Base-by-base conservation (phyloP, 2,113 vertebrate genomes). In the Psammodynastes pulverulentus region DNA sequence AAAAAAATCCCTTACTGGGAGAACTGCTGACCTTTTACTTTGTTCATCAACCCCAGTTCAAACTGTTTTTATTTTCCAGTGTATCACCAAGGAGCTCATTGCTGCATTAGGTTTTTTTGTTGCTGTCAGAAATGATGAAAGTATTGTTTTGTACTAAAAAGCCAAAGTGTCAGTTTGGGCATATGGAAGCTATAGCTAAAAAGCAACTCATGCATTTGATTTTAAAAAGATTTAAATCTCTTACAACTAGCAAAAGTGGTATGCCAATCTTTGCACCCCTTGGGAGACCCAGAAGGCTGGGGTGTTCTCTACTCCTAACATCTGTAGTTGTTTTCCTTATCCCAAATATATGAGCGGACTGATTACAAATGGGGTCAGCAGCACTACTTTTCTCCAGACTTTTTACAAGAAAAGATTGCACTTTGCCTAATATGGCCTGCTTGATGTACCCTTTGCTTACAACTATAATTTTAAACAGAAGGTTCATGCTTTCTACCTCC, bases 351-450 rank as follows among this genome's bases (percentile, higher is more conserved):
- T 95, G 96, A 95, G 96, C 0, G 3, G 0, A 0, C 93, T 88
- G 96, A 91, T 48, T 62, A 0, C 92, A 94, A 96, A 93, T 90
- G 53, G 79, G 95, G 95, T 95, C 95, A 95, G 95, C 95, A 95
- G 96, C 94, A 90, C 95, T 95, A 93, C 96, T 94, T 95, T 97
- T 96, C 96, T 95, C 95, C 95, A 94, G 95, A 91, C 92, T 96
- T 97, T 97, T 97, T 97, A 97, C 97, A 97, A 97, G 96, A 97
- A 97, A 97, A 96, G 96, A 93, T 95, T 96, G 95, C 94, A 95
- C 96, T 95, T 97, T 97, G 94, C 97, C 97, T 97, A 97, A 97
- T 97, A 97, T 96, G 97, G 97, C 92, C 95, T 97, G 96, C 94
- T 96, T 89, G 34, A 93, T 92, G 94, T 89, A 93, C 94, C 95